Base-by-base conservation (phyloP, 2,797 vertebrate genomes). In the Liparis tanakae region DNA sequence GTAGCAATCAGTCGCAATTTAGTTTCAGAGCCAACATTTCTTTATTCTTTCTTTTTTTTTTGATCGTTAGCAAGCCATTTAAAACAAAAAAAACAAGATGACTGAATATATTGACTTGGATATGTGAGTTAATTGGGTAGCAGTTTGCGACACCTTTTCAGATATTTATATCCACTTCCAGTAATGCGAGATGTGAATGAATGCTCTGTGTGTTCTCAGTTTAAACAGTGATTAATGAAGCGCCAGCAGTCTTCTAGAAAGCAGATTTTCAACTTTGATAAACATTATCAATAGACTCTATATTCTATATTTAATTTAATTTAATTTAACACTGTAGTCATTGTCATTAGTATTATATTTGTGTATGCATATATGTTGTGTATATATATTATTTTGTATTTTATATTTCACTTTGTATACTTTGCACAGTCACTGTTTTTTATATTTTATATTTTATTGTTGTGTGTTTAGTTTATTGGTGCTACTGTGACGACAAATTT, bases 131-230 rank as follows among this genome's bases (percentile, higher is more conserved):
- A 20, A 46, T 67, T 15, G 30, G 46, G 14, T 10, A 55, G 43
- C 20, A 18, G 15, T 73, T 70, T 70, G 58, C 10, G 39, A 25
- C 12, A 10, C 5, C 7, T 64, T 81, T 81, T 41, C 55, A n/a
- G 22, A 51, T 71, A 71, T 67, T 61, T 72, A 56, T 48, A 55
- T 48, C 14, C 33, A 6, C 43, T 18, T 57, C 18, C n/a, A 39
- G 67, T 61, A 64, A 25, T 7, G 10, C 0, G 5, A n/a, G 39
- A 71, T 76, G 79, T 79, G 64, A 85, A 78, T 80, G 64, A 84
- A 56, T 34, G 41, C 25, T 71, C 20, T 51, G 65, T 79, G 76
- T 65, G 70, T 74, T 74, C 54, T n/a, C 51, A 61, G 62, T 20
- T 77, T 70, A 20, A 15, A 66, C n/a, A 14, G 63, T 33, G 17